phyloP scores from a whole-genome alignment of 1,140 invertebrate genomes.

The Cydia splendana region DNA sequence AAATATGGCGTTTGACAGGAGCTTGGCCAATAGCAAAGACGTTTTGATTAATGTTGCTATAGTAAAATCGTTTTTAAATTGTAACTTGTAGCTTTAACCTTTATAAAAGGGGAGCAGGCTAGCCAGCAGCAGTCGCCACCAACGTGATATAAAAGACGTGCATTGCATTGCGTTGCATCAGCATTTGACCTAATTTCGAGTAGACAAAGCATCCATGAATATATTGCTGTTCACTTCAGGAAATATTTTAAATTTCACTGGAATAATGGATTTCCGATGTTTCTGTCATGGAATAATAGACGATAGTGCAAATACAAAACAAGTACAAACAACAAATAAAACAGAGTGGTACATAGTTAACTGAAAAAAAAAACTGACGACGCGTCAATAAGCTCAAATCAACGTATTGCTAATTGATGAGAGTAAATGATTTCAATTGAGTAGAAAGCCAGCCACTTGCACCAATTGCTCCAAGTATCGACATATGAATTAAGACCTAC shows the following conservation, averaged over 20 bases:
- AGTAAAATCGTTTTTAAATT: too few species aligned
- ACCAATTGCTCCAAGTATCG: neutral
- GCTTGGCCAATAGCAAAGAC: too few species aligned
- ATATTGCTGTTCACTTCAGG: neutral
- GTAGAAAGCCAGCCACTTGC: neutral
- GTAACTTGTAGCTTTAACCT: too few species aligned
- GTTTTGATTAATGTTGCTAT: too few species aligned
- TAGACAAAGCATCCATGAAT: slow-evolving; percentile 11
- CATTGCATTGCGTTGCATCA: slow-evolving; percentile 10
- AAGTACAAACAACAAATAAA: too few species aligned
- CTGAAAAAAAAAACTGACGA: too few species aligned
- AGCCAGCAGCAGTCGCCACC: neutral
- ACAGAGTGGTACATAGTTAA: too few species aligned
- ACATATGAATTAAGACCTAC: too few species aligned
- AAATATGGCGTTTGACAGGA: too few species aligned
- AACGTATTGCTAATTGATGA: neutral
- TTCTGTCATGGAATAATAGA: neutral
- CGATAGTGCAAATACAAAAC: neutral
- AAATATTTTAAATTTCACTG: neutral
- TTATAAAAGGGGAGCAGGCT: neutral
- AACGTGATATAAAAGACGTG: neutral
- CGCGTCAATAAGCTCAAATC: neutral
- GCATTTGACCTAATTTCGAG: slow-evolving; percentile 1
- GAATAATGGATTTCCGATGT: neutral
- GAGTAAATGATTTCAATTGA: neutral